Percentiles rank a stretch among this genome's conserved stretches.
Conservation (phyloP, 2,797 vertebrate species). For the Eremophila alpestris region DNA sequence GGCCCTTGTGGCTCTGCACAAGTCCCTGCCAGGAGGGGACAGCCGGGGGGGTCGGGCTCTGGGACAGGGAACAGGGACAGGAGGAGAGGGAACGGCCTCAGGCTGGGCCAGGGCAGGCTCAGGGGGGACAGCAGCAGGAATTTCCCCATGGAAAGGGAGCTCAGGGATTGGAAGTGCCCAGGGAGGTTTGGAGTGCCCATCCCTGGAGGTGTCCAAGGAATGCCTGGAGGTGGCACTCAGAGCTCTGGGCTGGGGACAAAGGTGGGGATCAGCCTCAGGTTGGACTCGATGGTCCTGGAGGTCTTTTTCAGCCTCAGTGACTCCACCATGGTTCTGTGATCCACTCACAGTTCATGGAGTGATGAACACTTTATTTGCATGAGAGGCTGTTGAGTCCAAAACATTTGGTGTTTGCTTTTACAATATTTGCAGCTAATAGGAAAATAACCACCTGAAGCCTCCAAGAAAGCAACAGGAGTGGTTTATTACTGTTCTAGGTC, state of each 20-base stretch:
- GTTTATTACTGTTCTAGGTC: neutral
- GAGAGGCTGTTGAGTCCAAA: neutral
- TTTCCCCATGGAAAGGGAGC: accelerated
- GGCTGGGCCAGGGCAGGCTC: neutral
- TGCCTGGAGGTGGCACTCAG: accelerated
- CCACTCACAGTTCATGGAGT: neutral
- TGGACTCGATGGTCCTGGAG: neutral
- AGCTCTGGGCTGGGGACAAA: neutral
- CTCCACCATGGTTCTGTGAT: neutral
- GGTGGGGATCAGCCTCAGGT: neutral
- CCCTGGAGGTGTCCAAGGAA: neutral
- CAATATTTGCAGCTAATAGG: neutral
- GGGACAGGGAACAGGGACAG: neutral
- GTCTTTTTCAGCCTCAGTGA: neutral
- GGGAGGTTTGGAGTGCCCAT: neutral
- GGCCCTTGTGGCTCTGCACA: neutral
- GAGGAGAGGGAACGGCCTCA: neutral
- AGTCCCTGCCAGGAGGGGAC: neutral
- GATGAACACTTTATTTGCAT: neutral
- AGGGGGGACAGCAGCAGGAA: neutral
- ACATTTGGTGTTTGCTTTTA: neutral
- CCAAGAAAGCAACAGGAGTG: neutral
- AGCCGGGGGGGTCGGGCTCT: neutral
- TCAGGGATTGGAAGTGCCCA: neutral
- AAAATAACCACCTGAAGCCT: neutral